These are phyloP conservation scores for Phaethon lepturus DNA, from an alignment of 2,113 vertebrate genomes.

Conservation along the genomic window DNA sequence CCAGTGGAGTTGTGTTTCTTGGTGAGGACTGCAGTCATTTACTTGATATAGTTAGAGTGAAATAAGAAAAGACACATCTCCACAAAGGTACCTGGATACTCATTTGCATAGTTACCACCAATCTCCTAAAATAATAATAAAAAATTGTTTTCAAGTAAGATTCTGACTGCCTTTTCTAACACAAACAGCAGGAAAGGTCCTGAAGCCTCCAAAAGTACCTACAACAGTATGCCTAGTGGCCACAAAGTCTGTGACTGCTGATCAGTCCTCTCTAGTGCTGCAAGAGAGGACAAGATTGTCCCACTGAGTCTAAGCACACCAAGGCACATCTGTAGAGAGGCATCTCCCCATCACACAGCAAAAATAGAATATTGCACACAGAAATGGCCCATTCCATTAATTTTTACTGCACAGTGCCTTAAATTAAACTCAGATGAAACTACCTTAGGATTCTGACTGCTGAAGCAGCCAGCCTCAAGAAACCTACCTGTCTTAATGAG, in stretches of 20 bases:
- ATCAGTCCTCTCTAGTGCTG: neutral
- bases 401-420: neutral
- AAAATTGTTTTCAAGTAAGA: neutral
- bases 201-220: neutral
- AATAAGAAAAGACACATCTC: neutral
- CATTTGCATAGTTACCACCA: neutral
- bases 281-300: neutral
- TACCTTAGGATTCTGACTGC: neutral
- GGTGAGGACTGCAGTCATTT: neutral
- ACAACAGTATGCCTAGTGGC: neutral
- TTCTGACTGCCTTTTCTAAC: neutral
- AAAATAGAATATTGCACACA: neutral
- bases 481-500: neutral
- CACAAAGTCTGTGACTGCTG: neutral
- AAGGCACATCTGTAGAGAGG: neutral
- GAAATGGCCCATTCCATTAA: neutral
- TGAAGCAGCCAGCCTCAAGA: neutral
- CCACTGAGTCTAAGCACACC: neutral
- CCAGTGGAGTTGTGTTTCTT: neutral
- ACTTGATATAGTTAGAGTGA: neutral
- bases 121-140: neutral
- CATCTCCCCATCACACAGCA: neutral
- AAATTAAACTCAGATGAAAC: neutral
- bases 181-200: neutral
- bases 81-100: neutral